phyloP scores from a whole-genome alignment of 2,888 invertebrate species.

The Adineta ricciae region DNA sequence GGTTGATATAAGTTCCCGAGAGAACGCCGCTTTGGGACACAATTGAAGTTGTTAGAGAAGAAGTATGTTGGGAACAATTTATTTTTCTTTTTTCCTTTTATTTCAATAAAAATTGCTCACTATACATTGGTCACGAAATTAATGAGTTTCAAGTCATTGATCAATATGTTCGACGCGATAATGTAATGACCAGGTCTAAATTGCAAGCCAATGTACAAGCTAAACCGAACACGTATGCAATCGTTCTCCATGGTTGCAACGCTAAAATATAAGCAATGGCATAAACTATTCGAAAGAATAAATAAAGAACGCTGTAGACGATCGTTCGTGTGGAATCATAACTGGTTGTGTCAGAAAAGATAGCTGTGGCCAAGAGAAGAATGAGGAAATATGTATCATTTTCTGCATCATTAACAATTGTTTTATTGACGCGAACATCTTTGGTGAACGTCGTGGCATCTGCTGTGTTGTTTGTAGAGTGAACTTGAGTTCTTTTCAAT shows the following conservation, averaged over 20 bases:
- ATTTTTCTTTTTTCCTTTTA: no score
- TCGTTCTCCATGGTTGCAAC: background rate
- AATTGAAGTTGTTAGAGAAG: no score
- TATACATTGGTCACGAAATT: background rate
- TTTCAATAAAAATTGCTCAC: no score
- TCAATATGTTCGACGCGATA: background rate
- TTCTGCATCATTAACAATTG: background rate
- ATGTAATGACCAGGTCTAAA: background rate
- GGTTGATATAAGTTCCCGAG: no score
- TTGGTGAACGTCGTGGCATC: background rate
- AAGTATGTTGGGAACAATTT: no score
- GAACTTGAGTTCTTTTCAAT: background rate
- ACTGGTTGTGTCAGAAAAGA: background rate
- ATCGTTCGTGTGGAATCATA: background rate
- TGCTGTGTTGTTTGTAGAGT: background rate
- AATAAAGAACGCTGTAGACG: background rate
- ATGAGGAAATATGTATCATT: background rate
- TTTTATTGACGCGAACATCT: background rate
- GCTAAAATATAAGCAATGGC: background rate
- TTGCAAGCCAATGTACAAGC: background rate
- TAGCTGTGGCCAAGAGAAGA: background rate
- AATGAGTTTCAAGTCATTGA: no score
- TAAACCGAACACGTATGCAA: background rate
- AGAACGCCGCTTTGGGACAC: no score
- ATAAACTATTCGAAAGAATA: background rate